Percentiles rank a stretch among this genome's conserved stretches.
These are phyloP conservation scores for Drosophila athabasca DNA, from an alignment of 1,140 invertebrate species.

Conservation along the genomic window DNA sequence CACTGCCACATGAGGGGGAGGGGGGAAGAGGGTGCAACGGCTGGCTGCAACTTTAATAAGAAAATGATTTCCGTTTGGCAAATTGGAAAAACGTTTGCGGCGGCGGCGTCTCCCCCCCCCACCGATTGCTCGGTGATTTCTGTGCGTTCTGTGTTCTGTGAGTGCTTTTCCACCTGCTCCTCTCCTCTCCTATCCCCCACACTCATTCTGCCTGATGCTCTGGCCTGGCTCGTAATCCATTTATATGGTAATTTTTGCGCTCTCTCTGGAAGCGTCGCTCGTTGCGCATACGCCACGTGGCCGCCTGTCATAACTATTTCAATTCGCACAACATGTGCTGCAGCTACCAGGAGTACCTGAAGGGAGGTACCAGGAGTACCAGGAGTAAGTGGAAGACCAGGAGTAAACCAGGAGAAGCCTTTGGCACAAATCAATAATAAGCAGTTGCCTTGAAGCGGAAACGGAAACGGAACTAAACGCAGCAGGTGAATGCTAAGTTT, in stretches of 20 bases:
- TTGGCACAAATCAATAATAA: constrained; percentile 51
- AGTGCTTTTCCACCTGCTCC: constrained; percentile 26
- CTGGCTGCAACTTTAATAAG: constrained; percentile 76
- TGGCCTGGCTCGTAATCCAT: constrained; percentile 64
- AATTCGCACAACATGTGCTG: constrained; percentile 71
- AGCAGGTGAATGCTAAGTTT: constrained; percentile 50
- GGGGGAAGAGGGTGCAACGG: constrained; percentile 5
- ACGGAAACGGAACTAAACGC: constrained; percentile 56
- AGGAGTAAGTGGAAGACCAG: background rate
- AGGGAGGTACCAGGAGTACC: constrained; percentile 5
- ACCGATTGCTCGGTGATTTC: constrained; percentile 18
- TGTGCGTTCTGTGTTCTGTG: constrained; percentile 17
- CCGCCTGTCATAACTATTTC: constrained; percentile 75
- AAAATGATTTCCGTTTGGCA: constrained; percentile 81
- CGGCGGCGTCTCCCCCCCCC: constrained; percentile 35
- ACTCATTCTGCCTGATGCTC: background rate
- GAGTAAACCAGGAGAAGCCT: background rate
- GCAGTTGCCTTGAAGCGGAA: constrained; percentile 26
- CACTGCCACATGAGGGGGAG: constrained; percentile 4
- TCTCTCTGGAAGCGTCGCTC: constrained; percentile 30
- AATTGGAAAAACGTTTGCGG: constrained; percentile 75
- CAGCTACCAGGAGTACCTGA: constrained; percentile 28
- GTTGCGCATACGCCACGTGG: constrained; percentile 40
- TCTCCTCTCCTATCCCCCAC: background rate
- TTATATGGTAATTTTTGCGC: constrained; percentile 76